Evolutionary conservation across 2,797 vertebrate genomes (phyloP), one percentile per base, ranked within the genome.

Genomic region (Leptoclinus maculatus): DNA sequence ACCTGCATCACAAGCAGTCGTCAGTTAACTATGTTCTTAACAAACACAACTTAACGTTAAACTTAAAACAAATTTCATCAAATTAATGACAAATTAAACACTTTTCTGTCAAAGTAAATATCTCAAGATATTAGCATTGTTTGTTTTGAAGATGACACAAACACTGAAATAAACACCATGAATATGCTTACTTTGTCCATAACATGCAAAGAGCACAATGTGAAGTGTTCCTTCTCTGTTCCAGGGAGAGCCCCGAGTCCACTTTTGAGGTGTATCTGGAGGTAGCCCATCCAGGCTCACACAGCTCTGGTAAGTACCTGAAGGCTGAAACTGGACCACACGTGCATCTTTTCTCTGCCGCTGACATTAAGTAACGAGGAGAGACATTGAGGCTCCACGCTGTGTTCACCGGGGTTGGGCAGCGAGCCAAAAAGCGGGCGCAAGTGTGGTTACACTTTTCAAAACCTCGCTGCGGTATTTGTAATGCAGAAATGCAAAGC

Each of bases 181-280:
- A 41, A 56, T 47, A 34, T 43, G 21, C 6, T 47, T 19, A 39
- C 27, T 77, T 23, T 43, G 23, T 66, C 3, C 25, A 27, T 25
- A 47, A 47, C 11, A 53, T 23, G 17, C 14, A 58, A 14, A n/a
- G 17, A 62, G 41, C n/a, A 14, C 7, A 53, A 14, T 38, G 0
- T 21, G 32, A 12, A 29, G n/a, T 60, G 79, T 27, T 70, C 1
- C 5, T 56, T 29, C 47, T 93, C 2, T 90, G 6, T 93, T 93
- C 41, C 78, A 96, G 95, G 83, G 95, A 96, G 89, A 94, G 79
- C 69, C 95, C 95, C 3, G 91, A 93, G 71, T 92, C 91, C 41
- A 91, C 91, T 0, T 96, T 96, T 72, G 93, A 96, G 79, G 92
- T 94, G 38, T 96, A 93, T 67, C 54, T 96, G 86, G 95, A 96